phyloP scores from a whole-genome alignment of 2,113 vertebrate species.

The Zeus faber region DNA sequence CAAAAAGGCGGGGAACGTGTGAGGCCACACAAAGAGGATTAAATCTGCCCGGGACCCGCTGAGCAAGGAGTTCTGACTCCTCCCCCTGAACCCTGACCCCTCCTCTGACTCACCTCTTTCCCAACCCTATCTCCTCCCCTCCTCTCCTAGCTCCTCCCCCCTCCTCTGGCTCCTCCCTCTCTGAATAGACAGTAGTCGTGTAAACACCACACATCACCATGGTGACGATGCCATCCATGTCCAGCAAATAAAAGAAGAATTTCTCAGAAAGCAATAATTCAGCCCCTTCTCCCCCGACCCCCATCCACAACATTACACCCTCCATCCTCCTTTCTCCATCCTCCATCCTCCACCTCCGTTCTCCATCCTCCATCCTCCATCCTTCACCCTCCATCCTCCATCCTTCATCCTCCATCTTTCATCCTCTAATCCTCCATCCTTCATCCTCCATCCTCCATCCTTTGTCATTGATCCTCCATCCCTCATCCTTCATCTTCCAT shows the following conservation, averaged over 20 bases:
- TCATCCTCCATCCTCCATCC: no score
- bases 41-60: conserved; percentile 77
- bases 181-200: conserved; percentile 64
- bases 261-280: conserved; percentile 81
- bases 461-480: no score
- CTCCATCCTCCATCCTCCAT: no score
- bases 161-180: conserved; percentile 3
- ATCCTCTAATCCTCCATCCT: no score
- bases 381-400: no score
- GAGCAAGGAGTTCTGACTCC: conserved; percentile 75
- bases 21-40: conserved; percentile 79
- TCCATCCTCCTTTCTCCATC: no score
- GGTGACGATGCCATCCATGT: conserved; percentile 72
- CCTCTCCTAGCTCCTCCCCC: conserved; percentile 23
- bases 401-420: no score
- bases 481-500: no score
- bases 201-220: conserved; percentile 63
- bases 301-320: no score
- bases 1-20: conserved; percentile 81
- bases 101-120: conserved; percentile 4
- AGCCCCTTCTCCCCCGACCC: conserved; percentile 29
- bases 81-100: conserved; percentile 14
- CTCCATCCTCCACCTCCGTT: no score
- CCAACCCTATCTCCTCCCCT: conserved; percentile 19
- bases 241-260: conserved; percentile 57